Conservation (phyloP, 2,113 vertebrate species). For the Ranitomeya imitator region DNA sequence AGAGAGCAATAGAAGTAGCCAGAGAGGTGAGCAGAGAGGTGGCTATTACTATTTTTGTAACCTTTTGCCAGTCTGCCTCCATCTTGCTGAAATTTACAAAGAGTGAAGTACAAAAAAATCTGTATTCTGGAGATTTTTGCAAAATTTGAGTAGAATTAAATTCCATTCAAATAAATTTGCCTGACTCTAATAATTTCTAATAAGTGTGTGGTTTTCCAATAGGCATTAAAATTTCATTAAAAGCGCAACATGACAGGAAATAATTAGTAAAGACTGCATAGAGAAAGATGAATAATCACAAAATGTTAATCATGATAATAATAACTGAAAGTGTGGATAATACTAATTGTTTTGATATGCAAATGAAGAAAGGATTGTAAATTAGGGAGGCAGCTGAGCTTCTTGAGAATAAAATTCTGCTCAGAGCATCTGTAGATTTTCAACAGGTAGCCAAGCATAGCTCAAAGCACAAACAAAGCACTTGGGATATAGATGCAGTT, state of each 20-base stretch:
- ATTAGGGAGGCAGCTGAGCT: neutral
- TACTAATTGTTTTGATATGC: neutral
- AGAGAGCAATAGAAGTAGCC: too few species aligned
- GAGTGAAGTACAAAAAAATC: too few species aligned
- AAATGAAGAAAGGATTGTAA: neutral
- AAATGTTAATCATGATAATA: neutral
- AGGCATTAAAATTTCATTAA: neutral
- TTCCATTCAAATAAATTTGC: too few species aligned
- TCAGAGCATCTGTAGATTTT: conserved; percentile 2
- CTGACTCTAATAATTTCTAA: too few species aligned
- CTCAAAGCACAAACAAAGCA: neutral
- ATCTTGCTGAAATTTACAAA: too few species aligned
- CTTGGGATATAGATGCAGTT: neutral
- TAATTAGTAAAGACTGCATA: neutral
- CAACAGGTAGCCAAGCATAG: neutral
- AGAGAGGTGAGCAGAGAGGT: too few species aligned
- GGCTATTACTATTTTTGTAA: too few species aligned
- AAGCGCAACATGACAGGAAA: neutral
- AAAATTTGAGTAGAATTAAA: too few species aligned
- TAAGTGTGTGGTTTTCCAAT: neutral
- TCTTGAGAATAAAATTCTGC: conserved; percentile 13
- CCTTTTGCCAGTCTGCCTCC: too few species aligned
- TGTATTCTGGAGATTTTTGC: too few species aligned
- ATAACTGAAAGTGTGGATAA: neutral
- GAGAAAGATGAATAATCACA: neutral